These are phyloP conservation scores for Gallinago nigripennis DNA, from an alignment of 2,797 vertebrate species.

Conservation along the genomic window DNA sequence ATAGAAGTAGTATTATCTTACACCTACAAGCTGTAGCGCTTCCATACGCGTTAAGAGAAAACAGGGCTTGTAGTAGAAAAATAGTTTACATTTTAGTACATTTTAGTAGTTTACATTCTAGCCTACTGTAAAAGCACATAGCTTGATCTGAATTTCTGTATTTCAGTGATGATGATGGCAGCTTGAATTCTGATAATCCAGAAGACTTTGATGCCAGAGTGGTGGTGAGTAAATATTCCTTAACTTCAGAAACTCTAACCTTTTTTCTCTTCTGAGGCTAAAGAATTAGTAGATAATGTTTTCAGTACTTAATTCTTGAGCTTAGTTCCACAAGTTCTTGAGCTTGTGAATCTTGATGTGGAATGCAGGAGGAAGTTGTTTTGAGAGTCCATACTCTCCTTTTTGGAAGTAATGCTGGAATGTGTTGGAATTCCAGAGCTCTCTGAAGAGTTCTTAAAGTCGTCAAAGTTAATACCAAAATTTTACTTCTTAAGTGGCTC, in stretches of 20 bases:
- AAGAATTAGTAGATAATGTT: not conserved
- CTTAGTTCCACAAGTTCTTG: not conserved
- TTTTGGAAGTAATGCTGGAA: not conserved
- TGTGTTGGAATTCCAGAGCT: not conserved
- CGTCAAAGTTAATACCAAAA: not conserved
- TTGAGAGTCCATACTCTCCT: not conserved
- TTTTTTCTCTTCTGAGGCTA: not conserved
- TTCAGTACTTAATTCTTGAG: not conserved
- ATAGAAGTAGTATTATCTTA: not conserved
- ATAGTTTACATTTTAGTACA: no score
- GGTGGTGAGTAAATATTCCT: constrained; percentile 70
- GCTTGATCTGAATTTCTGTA: not conserved
- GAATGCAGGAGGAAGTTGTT: not conserved
- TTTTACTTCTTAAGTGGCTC: not conserved
- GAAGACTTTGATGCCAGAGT: constrained; percentile 69
- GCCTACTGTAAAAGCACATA: not conserved
- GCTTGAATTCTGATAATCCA: not conserved
- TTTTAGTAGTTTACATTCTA: not conserved
- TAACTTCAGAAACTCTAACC: not conserved
- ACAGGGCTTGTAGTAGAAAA: not conserved
- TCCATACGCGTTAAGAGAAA: not conserved
- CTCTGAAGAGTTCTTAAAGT: not conserved
- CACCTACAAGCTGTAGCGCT: not conserved
- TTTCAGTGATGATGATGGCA: constrained; percentile 68
- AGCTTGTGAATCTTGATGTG: not conserved